Percentiles rank a stretch among this genome's conserved stretches.
These are phyloP conservation scores for Macquaria australasica DNA, from an alignment of 2,113 vertebrate genomes.

Conservation along the genomic window DNA sequence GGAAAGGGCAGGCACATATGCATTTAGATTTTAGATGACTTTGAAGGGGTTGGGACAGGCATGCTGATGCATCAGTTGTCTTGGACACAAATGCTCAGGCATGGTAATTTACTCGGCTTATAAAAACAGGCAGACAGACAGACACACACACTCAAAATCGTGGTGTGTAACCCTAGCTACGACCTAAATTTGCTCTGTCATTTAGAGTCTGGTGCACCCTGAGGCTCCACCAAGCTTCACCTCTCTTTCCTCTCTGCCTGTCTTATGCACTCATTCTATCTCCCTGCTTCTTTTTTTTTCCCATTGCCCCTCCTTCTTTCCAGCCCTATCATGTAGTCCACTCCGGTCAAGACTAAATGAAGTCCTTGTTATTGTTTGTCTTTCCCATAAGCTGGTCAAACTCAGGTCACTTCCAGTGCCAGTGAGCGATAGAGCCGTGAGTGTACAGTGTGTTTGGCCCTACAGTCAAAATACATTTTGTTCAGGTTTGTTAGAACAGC, in stretches of 20 bases:
- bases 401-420: constrained; percentile 40
- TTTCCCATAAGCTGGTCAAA: constrained; percentile 38
- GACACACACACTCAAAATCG: constrained; percentile 6
- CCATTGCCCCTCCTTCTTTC: not conserved
- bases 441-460: constrained; percentile 28
- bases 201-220: constrained; percentile 18
- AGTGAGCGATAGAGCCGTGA: not conserved
- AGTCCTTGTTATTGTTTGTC: constrained; percentile 40
- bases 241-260: constrained; percentile 4
- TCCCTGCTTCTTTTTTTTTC: not conserved
- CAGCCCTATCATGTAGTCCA: not conserved
- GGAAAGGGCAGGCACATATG: not conserved
- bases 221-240: constrained; percentile 14
- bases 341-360: constrained; percentile 13
- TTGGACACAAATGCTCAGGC: not conserved
- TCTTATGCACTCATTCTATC: not conserved
- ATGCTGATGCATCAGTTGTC: not conserved
- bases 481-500: constrained; percentile 31
- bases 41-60: not conserved
- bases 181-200: constrained; percentile 48
- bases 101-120: not conserved
- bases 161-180: not conserved
- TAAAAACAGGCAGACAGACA: not conserved
- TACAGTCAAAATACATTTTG: constrained; percentile 22
- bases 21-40: not conserved